These are phyloP conservation scores for Parnassius apollo DNA, from an alignment of 2,888 invertebrate species.

Conservation along the genomic window DNA sequence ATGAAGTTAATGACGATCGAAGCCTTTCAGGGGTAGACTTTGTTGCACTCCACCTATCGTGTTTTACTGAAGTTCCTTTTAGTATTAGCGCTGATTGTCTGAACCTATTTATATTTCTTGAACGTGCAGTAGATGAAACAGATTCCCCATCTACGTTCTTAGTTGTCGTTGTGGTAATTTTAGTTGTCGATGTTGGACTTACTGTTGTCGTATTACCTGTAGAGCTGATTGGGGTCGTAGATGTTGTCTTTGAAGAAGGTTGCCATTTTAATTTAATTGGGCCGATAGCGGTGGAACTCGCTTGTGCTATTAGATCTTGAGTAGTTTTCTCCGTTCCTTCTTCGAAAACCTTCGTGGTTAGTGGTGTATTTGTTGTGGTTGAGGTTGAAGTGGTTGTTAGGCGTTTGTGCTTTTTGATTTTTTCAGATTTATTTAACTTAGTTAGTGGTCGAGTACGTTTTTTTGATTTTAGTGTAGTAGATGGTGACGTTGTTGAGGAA, in stretches of 20 bases:
- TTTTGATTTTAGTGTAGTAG: slow-evolving; percentile 49
- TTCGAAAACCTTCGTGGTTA: slow-evolving; percentile 36
- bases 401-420: slow-evolving; percentile 66
- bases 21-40: slow-evolving; percentile 41
- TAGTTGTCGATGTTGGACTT: slow-evolving; percentile 36
- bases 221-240: slow-evolving; percentile 37
- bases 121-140: slow-evolving; percentile 36
- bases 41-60: slow-evolving; percentile 62
- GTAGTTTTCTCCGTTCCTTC: slow-evolving; percentile 45
- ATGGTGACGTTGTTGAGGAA: slow-evolving; percentile 34
- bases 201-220: slow-evolving; percentile 32
- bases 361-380: slow-evolving; percentile 44
- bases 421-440: slow-evolving; percentile 57
- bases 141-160: slow-evolving; percentile 27
- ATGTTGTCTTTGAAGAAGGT: slow-evolving; percentile 33
- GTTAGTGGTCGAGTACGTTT: slow-evolving; percentile 69
- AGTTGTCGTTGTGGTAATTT: slow-evolving; percentile 36
- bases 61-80: slow-evolving; percentile 74
- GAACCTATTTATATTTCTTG: slow-evolving; percentile 62
- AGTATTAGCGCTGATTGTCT: slow-evolving; percentile 66
- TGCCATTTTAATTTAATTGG: slow-evolving; percentile 43
- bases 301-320: slow-evolving; percentile 60
- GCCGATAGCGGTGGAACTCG: slow-evolving; percentile 55
- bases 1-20: slow-evolving; percentile 36
- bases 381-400: slow-evolving; percentile 50